These are phyloP conservation scores for Acleris holmiana DNA, from an alignment of 2,888 invertebrate species.

Conservation along the genomic window DNA sequence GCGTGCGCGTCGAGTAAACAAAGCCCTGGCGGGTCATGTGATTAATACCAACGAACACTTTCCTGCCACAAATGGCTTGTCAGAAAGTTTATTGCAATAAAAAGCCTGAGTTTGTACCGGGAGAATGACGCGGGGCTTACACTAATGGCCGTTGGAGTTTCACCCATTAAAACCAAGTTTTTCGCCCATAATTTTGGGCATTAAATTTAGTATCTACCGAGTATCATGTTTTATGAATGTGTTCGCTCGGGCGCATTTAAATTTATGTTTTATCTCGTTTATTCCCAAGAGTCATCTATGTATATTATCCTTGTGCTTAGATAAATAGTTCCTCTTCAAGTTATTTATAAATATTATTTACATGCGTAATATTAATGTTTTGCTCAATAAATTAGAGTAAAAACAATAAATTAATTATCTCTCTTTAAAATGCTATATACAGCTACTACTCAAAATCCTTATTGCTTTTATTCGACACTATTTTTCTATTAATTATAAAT, in stretches of 20 bases:
- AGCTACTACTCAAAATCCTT: no score
- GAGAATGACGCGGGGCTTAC: slow-evolving; percentile 74
- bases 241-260: slow-evolving; percentile 30
- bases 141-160: slow-evolving; percentile 74
- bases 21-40: slow-evolving; percentile 67
- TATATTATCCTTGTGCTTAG: not conserved
- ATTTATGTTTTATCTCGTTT: slow-evolving; percentile 28
- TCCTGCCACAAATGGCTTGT: slow-evolving; percentile 76
- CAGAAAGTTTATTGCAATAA: slow-evolving; percentile 81
- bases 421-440: no score
- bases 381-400: no score
- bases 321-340: not conserved
- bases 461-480: no score
- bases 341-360: not conserved
- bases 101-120: slow-evolving; percentile 70
- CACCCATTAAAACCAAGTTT: slow-evolving; percentile 65
- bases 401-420: no score
- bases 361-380: not conserved
- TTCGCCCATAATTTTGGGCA: slow-evolving; percentile 51
- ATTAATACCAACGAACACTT: slow-evolving; percentile 77
- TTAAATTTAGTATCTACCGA: slow-evolving; percentile 43
- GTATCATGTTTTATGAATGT: slow-evolving; percentile 37
- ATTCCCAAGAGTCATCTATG: slow-evolving; percentile 7
- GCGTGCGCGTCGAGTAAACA: slow-evolving; percentile 56
- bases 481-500: no score